phyloP scores from a whole-genome alignment of 1,140 invertebrate species.

The Tetragnatha versicolor region DNA sequence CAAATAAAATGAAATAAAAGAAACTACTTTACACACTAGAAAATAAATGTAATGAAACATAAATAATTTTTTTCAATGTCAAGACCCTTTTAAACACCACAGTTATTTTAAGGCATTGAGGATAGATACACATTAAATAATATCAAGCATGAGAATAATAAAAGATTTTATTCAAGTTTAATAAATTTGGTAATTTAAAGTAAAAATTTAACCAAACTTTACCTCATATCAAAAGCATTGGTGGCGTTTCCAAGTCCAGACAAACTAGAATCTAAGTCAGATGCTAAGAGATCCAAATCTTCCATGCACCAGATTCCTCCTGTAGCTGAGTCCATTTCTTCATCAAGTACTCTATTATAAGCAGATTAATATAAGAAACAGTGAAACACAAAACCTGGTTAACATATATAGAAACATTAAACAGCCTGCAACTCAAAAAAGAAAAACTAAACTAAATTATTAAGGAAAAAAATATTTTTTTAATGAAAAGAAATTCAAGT shows the following conservation, averaged over 20 bases:
- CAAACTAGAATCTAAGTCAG: conserved; percentile 79
- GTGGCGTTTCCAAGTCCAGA: conserved; percentile 78
- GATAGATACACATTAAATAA: background rate
- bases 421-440: background rate
- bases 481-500: background rate
- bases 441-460: background rate
- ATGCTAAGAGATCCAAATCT: conserved; percentile 70
- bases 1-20: too few species aligned
- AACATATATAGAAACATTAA: background rate
- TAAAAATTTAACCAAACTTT: too few species aligned
- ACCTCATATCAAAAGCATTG: conserved; percentile 77
- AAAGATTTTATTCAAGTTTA: background rate
- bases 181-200: background rate
- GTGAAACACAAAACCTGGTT: background rate
- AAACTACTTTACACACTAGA: too few species aligned
- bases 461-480: background rate
- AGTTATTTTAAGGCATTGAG: background rate
- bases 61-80: too few species aligned
- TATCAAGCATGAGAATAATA: background rate
- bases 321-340: background rate
- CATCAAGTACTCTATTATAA: background rate
- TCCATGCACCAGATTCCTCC: conserved; percentile 25
- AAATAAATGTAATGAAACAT: too few species aligned
- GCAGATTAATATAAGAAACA: background rate
- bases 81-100: too few species aligned